Percentiles rank a stretch among this genome's conserved stretches.
These are phyloP conservation scores for Cosmorhoe ocellata DNA, from an alignment of 2,888 invertebrate species.

Conservation along the genomic window DNA sequence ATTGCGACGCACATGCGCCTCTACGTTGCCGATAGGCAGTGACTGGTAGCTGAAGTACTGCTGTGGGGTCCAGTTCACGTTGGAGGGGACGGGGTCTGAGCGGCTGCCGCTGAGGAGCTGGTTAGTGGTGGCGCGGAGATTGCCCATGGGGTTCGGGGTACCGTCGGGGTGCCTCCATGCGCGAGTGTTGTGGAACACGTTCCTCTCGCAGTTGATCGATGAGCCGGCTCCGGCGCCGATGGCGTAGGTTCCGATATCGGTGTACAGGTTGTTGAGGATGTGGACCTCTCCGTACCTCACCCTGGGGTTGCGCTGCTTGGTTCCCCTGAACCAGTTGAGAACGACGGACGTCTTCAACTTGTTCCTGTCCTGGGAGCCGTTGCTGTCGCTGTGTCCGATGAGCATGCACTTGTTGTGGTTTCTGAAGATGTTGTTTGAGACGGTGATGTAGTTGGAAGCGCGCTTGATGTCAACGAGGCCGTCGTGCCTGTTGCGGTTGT, in stretches of 20 bases:
- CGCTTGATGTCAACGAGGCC: constrained; percentile 28
- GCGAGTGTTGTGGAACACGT: constrained; percentile 21
- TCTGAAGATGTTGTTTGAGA: no score
- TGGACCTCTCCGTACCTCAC: constrained; percentile 27
- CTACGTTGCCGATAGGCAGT: constrained; percentile 12
- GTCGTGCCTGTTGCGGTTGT: constrained; percentile 24
- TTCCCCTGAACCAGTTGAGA: constrained; percentile 27
- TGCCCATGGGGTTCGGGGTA: constrained; percentile 16
- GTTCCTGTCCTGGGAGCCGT: constrained; percentile 20
- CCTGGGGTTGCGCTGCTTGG: constrained; percentile 26
- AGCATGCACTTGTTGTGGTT: constrained; percentile 30
- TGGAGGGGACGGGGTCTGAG: constrained; percentile 10
- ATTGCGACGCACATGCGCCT: constrained; percentile 13
- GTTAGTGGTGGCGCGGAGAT: constrained; percentile 6
- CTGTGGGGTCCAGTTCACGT: constrained; percentile 17
- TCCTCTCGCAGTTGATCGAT: constrained; percentile 24
- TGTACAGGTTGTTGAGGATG: constrained; percentile 30
- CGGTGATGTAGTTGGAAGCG: constrained; percentile 4
- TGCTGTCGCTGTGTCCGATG: constrained; percentile 21
- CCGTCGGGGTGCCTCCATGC: constrained; percentile 26
- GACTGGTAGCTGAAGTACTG: constrained; percentile 17
- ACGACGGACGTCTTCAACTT: constrained; percentile 16
- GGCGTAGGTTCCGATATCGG: constrained; percentile 22
- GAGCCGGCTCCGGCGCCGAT: constrained; percentile 27
- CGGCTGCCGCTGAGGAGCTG: constrained; percentile 4